Base-by-base conservation (phyloP, 2,888 invertebrate genomes). In the Tineola bisselliella region DNA sequence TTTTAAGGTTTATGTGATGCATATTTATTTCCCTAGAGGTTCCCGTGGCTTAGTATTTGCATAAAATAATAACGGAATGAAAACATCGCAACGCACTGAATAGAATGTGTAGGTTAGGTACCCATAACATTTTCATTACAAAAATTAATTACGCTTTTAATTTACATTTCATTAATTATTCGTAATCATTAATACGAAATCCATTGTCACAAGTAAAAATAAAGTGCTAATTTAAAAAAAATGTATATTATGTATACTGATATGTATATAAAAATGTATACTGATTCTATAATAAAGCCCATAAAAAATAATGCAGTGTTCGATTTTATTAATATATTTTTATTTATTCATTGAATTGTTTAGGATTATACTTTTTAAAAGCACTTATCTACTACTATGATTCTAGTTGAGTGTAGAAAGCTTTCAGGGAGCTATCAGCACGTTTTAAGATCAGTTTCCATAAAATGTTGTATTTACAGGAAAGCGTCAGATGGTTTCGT, bases 1-100 rank as follows among this genome's bases (percentile, higher is more conserved):
- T 58, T 58, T 58, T 15, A 58, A 58, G 58, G 58, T 58, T 58
- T 33, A 33, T 33, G 58, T 17, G 58, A 31, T 58, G 58, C 58
- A 58, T 62, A 63, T 57, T 65, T 64, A 68, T 69, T 69, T 69
- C 68, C 69, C 68, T 18, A 8, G 66, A 61, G 68, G 62, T 48
- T 61, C 57, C 62, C 57, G 62, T 62, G 62, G 61, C 62, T 63
- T 64, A 65, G 63, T 65, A 66, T 67, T 68, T 63, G 60, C 65
- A 66, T 68, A 64, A 65, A 67, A 65, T 65, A 67, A 66, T 63
- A 58, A 58, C 58, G 30, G 19, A 56, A 18, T 25, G 56, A 56
- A 56, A 56, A 56, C 30, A 56, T 25, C 48, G 48, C 17, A 17
- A 13, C 48, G 48, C n/a, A n/a, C 48, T 17, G 10, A 48, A 48